Conservation (phyloP, 2,113 vertebrate species). For the Osmerus mordax region DNA sequence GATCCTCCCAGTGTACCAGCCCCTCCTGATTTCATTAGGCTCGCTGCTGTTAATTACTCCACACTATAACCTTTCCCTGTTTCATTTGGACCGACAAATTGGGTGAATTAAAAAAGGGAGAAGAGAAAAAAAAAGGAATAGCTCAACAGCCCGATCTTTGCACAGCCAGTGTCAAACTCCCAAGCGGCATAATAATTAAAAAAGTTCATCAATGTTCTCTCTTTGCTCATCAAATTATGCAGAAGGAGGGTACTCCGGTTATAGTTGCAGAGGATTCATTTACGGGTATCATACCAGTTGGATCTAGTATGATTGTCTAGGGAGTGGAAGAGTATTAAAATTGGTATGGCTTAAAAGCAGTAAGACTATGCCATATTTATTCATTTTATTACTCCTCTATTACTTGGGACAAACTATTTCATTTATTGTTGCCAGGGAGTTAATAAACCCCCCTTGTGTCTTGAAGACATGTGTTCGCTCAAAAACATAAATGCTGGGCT, state of each 20-base stretch:
- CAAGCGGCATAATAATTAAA: slow-evolving; percentile 69
- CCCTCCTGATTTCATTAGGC: slow-evolving; percentile 81
- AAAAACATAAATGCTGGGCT: too few relatives aligned
- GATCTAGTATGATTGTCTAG: slow-evolving; percentile 42
- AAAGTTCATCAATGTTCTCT: slow-evolving; percentile 71
- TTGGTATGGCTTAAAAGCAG: slow-evolving; percentile 16
- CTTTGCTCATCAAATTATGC: slow-evolving; percentile 70
- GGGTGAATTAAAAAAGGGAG: slow-evolving; percentile 77
- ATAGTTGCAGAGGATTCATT: slow-evolving; percentile 68
- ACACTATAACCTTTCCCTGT: slow-evolving; percentile 83
- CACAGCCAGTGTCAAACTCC: slow-evolving; percentile 58
- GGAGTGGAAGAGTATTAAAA: slow-evolving; percentile 19
- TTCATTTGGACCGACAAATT: slow-evolving; percentile 90
- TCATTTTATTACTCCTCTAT: slow-evolving; percentile 21
- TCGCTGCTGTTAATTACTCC: slow-evolving; percentile 85
- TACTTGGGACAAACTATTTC: slow-evolving; percentile 1
- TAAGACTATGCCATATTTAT: slow-evolving; percentile 20
- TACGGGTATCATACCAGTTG: slow-evolving; percentile 57
- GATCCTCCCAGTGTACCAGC: slow-evolving; percentile 76
- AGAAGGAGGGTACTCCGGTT: slow-evolving; percentile 59
- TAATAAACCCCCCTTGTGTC: slow-evolving; percentile 7
- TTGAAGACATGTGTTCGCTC: not conserved
- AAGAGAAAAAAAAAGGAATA: slow-evolving; percentile 36
- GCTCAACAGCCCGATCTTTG: slow-evolving; percentile 46
- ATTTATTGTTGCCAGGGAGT: too few relatives aligned